Evolutionary conservation across 2,888 invertebrate genomes (phyloP).

Genomic region (Orthosia gothica): DNA sequence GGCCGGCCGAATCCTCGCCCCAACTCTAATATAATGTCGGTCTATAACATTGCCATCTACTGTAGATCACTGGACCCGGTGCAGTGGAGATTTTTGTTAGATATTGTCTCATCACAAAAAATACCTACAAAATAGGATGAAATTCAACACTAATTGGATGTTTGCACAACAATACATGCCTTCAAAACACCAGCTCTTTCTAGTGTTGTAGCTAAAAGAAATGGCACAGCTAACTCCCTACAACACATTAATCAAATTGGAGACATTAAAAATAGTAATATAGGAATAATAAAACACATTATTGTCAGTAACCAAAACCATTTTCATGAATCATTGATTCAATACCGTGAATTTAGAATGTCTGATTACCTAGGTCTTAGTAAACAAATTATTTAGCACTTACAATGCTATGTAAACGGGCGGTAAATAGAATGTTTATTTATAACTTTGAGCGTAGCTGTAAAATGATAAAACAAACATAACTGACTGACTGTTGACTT

Average conservation of each 20-base stretch:
- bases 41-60: no score
- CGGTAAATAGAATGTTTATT: slow-evolving; percentile 48
- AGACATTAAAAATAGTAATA: no score
- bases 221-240: no score
- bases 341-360: slow-evolving; percentile 43
- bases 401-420: slow-evolving; percentile 11
- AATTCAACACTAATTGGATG: no score
- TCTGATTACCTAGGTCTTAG: slow-evolving; percentile 1
- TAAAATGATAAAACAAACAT: slow-evolving; percentile 20
- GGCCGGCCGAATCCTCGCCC: no score
- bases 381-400: slow-evolving; percentile 42
- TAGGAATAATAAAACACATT: no score
- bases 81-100: no score
- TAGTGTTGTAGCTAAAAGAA: not conserved
- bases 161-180: not conserved
- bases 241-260: no score
- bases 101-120: no score
- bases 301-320: not conserved
- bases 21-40: no score
- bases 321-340: slow-evolving; percentile 26
- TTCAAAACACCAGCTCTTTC: not conserved
- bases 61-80: no score
- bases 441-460: slow-evolving; percentile 39
- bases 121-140: no score
- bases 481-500: not conserved